These are phyloP conservation scores for Drosophila mojavensis DNA, from an alignment of 1,140 invertebrate species.

Conservation along the genomic window DNA sequence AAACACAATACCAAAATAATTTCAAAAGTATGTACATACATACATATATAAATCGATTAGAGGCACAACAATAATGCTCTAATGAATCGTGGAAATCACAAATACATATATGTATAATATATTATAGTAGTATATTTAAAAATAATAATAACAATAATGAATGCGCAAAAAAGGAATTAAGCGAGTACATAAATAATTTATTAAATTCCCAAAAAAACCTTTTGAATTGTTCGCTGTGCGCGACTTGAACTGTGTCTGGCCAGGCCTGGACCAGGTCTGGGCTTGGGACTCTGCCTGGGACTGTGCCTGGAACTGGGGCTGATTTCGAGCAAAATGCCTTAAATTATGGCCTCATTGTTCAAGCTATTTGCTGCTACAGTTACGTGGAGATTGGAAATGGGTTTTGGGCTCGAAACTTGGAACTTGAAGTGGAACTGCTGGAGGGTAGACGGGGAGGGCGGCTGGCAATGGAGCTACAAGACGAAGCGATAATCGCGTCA, in stretches of 20 bases:
- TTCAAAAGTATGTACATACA: conserved; percentile 31
- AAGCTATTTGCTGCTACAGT: conserved; percentile 45
- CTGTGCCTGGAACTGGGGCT: conserved; percentile 5
- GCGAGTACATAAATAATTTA: conserved; percentile 78
- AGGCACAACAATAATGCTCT: conserved; percentile 63
- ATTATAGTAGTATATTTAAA: conserved; percentile 34
- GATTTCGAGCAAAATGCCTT: conserved; percentile 77
- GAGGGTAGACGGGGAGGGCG: not conserved
- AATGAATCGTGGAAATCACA: conserved; percentile 67
- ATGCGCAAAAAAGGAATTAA: conserved; percentile 60
- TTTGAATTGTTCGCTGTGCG: conserved; percentile 53
- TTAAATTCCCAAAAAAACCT: conserved; percentile 64
- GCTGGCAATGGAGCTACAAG: conserved; percentile 33
- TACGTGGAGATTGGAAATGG: conserved; percentile 15
- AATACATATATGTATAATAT: conserved; percentile 40
- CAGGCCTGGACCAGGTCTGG: not conserved
- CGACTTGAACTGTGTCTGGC: not conserved
- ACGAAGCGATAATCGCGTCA: conserved; percentile 62
- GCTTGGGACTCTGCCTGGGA: not conserved
- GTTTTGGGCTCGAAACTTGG: conserved; percentile 9
- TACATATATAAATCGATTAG: conserved; percentile 53
- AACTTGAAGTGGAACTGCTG: conserved; percentile 3
- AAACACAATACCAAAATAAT: conserved; percentile 55
- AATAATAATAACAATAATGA: conserved; percentile 54
- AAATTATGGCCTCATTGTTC: conserved; percentile 79